Percentiles rank a stretch among this genome's conserved stretches.
Conservation (phyloP, 2,113 vertebrate genomes). For the Sardina pilchardus region DNA sequence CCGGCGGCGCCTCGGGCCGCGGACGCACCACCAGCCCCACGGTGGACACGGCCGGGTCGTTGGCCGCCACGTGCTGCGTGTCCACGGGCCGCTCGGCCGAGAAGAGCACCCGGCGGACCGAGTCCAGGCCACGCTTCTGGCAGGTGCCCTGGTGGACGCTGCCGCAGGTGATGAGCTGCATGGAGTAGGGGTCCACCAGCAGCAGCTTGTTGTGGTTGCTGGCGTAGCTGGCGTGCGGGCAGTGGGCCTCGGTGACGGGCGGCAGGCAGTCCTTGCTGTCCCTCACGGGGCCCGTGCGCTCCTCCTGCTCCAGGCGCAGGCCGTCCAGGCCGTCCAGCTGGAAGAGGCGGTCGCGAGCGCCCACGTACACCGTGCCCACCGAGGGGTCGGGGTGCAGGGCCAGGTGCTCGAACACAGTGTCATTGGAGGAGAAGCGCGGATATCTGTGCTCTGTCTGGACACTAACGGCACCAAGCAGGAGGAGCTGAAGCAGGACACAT, state of each 20-base stretch:
- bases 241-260: constrained; percentile 80
- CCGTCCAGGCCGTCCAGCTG: constrained; percentile 80
- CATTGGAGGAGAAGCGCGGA: constrained; percentile 78
- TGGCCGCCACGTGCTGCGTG: constrained; percentile 94
- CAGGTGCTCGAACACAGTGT: constrained; percentile 86
- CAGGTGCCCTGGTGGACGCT: constrained; percentile 93
- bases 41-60: constrained; percentile 86
- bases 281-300: constrained; percentile 82
- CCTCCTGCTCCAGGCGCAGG: constrained; percentile 76
- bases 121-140: constrained; percentile 83
- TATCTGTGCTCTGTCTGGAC: constrained; percentile 62
- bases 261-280: constrained; percentile 95
- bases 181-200: constrained; percentile 77
- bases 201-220: constrained; percentile 93
- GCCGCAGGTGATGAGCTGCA: constrained; percentile 88
- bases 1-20: constrained; percentile 73
- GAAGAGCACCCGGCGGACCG: constrained; percentile 78
- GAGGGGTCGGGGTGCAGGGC: constrained; percentile 83
- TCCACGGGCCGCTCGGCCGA: constrained; percentile 87
- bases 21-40: constrained; percentile 85
- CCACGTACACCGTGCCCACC: constrained; percentile 85
- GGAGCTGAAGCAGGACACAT: constrained; percentile 71
- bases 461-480: constrained; percentile 63
- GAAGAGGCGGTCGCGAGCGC: constrained; percentile 89
- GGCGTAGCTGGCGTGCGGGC: constrained; percentile 81